Percentiles rank a stretch among this genome's conserved stretches.
These are phyloP conservation scores for Lathronympha strigana DNA, from an alignment of 2,888 invertebrate genomes.

Conservation along the genomic window DNA sequence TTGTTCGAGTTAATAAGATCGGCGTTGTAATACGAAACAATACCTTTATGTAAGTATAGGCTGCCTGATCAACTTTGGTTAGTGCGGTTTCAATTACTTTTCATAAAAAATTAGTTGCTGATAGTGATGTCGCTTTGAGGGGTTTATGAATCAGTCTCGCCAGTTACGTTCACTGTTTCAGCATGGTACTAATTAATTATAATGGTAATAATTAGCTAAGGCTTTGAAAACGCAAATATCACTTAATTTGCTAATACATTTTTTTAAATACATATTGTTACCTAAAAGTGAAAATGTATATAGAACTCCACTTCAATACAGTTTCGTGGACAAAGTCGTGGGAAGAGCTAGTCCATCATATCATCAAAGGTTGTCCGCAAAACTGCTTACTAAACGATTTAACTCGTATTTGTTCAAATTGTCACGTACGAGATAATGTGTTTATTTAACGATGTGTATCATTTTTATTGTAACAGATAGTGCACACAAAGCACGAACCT, in stretches of 20 bases:
- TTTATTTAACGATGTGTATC: constrained; percentile 5
- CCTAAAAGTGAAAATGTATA: no score
- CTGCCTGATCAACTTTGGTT: constrained; percentile 9
- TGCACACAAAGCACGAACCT: neutral
- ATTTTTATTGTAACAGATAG: constrained; percentile 1
- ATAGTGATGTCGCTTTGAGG: neutral
- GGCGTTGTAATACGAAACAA: constrained; percentile 25
- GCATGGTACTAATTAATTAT: no score
- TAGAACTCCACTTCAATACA: neutral
- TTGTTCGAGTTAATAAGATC: constrained; percentile 41
- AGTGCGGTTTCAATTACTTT: neutral
- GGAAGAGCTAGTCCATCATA: neutral
- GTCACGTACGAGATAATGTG: constrained; percentile 7
- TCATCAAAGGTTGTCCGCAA: neutral
- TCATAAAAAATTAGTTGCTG: neutral
- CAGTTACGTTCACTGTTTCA: no score
- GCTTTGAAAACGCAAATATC: no score
- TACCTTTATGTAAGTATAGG: constrained; percentile 10
- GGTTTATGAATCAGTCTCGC: neutral
- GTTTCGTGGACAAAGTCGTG: neutral
- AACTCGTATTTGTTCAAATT: constrained; percentile 8
- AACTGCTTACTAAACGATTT: constrained; percentile 4
- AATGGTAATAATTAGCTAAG: no score
- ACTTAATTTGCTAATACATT: no score
- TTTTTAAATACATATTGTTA: no score